Conservation (phyloP, 2,888 invertebrate species). For the Lobophora halterata region DNA sequence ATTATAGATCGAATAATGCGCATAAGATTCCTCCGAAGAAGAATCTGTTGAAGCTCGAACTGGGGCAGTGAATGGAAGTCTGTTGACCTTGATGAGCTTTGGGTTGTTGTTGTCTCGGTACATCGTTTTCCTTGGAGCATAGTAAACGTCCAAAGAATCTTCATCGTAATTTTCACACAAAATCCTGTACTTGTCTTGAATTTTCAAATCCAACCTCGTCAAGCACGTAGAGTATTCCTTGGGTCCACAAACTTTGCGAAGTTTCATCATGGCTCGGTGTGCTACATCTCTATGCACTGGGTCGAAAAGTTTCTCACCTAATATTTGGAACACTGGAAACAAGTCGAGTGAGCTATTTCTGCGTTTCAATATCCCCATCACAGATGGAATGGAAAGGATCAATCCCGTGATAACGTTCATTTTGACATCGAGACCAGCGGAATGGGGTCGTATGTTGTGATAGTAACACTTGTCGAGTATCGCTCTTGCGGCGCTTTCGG, state of each 20-base stretch:
- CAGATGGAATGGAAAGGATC: conserved; percentile 83
- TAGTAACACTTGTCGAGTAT: conserved; percentile 85
- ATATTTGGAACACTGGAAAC: conserved; percentile 74
- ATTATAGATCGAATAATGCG: conserved; percentile 52
- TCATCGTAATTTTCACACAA: conserved; percentile 71
- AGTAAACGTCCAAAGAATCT: conserved; percentile 72
- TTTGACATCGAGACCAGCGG: conserved; percentile 74
- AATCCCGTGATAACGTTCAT: conserved; percentile 83
- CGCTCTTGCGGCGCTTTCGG: conserved; percentile 84
- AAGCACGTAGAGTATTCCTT: conserved; percentile 83
- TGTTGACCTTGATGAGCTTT: conserved; percentile 60
- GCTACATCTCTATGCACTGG: conserved; percentile 84
- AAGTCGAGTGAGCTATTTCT: conserved; percentile 71
- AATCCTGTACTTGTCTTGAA: conserved; percentile 74
- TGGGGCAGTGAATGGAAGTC: conserved; percentile 50
- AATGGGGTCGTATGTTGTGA: conserved; percentile 75
- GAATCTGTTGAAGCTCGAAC: conserved; percentile 63
- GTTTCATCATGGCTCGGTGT: conserved; percentile 85
- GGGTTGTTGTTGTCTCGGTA: conserved; percentile 51
- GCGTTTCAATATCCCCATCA: conserved; percentile 79
- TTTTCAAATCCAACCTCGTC: conserved; percentile 61
- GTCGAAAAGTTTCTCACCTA: conserved; percentile 79
- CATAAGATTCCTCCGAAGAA: conserved; percentile 83
- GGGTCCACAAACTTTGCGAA: conserved; percentile 84
- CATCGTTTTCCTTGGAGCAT: conserved; percentile 59